phyloP scores from a whole-genome alignment of 2,797 vertebrate genomes.

The Pterois miles region DNA sequence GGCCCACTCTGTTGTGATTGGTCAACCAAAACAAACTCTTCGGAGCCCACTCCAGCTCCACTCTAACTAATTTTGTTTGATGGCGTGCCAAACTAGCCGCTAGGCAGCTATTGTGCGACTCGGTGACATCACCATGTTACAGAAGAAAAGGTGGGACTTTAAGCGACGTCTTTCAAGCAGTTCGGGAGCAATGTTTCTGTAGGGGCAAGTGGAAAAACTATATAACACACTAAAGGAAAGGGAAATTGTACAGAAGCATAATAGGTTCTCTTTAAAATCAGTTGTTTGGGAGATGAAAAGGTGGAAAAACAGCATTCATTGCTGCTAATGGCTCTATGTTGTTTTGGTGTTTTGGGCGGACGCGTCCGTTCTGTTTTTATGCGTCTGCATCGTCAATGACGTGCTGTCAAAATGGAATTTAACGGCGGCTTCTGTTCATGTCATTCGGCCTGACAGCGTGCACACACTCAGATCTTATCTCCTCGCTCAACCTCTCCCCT shows the following conservation, averaged over 20 bases:
- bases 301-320: not conserved
- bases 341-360: slow-evolving; percentile 7
- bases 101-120: not conserved
- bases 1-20: not conserved
- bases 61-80: not conserved
- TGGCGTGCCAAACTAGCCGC: not conserved
- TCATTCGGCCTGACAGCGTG: not conserved
- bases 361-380: slow-evolving; percentile 17
- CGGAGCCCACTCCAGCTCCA: not conserved
- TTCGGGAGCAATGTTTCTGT: not conserved
- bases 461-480: not conserved
- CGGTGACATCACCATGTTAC: not conserved
- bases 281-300: not conserved
- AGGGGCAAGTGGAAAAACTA: not conserved
- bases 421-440: not conserved
- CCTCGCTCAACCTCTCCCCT: not conserved
- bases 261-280: not conserved
- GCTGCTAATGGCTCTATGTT: not conserved
- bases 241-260: not conserved
- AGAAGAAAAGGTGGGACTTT: not conserved
- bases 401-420: slow-evolving; percentile 49
- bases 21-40: not conserved
- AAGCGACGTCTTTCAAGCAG: not conserved
- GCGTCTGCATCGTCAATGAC: not conserved
- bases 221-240: not conserved